Conservation (phyloP, 2,797 vertebrate genomes). For the Limnodromus scolopaceus region DNA sequence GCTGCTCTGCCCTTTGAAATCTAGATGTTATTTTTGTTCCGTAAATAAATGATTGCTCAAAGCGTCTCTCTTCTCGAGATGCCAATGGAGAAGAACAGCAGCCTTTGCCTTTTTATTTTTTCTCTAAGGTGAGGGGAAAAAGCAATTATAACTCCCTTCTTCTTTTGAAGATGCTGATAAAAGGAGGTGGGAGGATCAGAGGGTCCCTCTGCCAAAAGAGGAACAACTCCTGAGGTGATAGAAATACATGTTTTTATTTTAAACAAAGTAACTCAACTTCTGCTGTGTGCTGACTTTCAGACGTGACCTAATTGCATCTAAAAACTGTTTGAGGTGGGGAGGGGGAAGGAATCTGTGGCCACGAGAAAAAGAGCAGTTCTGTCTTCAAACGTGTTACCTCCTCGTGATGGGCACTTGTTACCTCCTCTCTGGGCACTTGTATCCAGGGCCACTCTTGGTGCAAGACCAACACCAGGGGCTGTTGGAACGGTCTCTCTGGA, state of each 20-base stretch:
- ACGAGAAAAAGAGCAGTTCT: background rate
- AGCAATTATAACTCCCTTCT: slow-evolving; percentile 48
- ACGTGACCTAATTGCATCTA: slow-evolving; percentile 42
- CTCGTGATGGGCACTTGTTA: too few relatives aligned
- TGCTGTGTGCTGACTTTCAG: background rate
- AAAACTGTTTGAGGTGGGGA: background rate
- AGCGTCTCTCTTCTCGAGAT: background rate
- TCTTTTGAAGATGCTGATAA: slow-evolving; percentile 70
- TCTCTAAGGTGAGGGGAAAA: background rate
- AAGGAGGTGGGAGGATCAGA: slow-evolving; percentile 63
- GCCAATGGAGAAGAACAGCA: background rate
- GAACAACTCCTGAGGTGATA: slow-evolving; percentile 47
- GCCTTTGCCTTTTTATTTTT: background rate
- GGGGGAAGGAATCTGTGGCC: background rate
- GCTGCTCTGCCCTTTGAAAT: slow-evolving; percentile 11
- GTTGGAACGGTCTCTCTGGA: fast-evolving
- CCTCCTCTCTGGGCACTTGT: background rate
- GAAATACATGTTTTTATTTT: slow-evolving; percentile 28
- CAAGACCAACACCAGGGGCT: background rate
- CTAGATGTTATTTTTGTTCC: background rate
- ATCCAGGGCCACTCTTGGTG: fast-evolving
- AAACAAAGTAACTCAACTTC: slow-evolving; percentile 14
- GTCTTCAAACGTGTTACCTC: background rate
- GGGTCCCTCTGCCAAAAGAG: background rate
- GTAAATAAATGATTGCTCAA: slow-evolving; percentile 34